These are phyloP conservation scores for Eupristina koningsbergeri DNA, from an alignment of 1,140 invertebrate species.

Conservation along the genomic window DNA sequence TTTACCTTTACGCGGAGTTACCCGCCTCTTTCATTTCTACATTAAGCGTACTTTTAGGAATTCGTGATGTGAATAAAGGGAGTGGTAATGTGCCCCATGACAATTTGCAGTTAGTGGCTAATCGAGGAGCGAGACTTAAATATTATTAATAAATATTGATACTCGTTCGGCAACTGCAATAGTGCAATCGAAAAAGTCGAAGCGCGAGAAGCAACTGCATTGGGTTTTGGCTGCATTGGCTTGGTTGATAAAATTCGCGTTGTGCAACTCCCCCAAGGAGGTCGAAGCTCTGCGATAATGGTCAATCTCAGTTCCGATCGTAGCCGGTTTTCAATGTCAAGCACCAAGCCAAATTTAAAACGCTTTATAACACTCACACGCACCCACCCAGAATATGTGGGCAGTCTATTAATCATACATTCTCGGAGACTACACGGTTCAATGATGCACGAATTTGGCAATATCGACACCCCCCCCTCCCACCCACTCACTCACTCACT, in stretches of 20 bases:
- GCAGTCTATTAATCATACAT: background rate
- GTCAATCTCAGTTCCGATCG: slow-evolving; percentile 14
- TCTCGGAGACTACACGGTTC: background rate
- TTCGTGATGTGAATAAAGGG: too few relatives aligned
- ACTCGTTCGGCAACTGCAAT: too few relatives aligned
- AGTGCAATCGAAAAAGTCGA: background rate
- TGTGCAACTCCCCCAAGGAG: slow-evolving; percentile 9
- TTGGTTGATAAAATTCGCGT: slow-evolving; percentile 22
- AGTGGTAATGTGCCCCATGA: too few relatives aligned
- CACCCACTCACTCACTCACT: too few relatives aligned
- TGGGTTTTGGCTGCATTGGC: background rate
- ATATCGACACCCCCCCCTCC: too few relatives aligned
- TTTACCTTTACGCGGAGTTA: background rate
- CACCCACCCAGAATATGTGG: too few relatives aligned
- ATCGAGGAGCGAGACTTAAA: too few relatives aligned
- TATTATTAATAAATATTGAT: background rate
- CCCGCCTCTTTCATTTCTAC: background rate
- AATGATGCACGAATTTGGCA: too few relatives aligned
- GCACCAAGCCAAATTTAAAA: background rate
- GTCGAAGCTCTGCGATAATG: slow-evolving; percentile 30
- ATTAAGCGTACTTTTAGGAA: too few relatives aligned
- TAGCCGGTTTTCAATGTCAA: slow-evolving; percentile 26
- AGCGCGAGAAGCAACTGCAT: background rate
- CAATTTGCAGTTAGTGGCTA: too few relatives aligned
- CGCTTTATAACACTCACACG: background rate